These are phyloP conservation scores for Colletes latitarsis DNA, from an alignment of 1,140 invertebrate species.

Conservation along the genomic window DNA sequence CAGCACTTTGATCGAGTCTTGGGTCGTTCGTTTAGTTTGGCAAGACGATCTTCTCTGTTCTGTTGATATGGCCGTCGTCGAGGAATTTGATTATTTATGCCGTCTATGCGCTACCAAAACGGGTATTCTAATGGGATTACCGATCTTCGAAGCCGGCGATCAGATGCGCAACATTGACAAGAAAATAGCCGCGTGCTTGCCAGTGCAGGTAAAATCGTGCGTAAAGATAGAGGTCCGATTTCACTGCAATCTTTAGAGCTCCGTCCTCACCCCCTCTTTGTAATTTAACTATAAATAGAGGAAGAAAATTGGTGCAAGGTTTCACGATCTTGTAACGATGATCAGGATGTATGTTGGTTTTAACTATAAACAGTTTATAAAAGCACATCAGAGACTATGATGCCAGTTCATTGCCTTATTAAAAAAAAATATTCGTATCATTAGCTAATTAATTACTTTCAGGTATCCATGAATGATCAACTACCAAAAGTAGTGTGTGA, in stretches of 20 bases:
- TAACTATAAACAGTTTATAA: neutral
- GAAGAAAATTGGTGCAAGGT: constrained; percentile 49
- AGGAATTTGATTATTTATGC: constrained; percentile 82
- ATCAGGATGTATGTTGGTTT: neutral
- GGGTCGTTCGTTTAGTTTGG: constrained; percentile 8
- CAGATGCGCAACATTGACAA: constrained; percentile 82
- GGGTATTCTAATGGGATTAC: constrained; percentile 81
- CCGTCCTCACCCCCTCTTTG: constrained; percentile 35
- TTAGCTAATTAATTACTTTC: constrained; percentile 53
- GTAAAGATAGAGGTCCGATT: constrained; percentile 20
- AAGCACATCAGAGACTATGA: neutral
- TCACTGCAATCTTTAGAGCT: constrained; percentile 6
- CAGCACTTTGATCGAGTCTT: constrained; percentile 20
- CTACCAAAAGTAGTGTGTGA: constrained; percentile 84
- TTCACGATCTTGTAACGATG: constrained; percentile 28
- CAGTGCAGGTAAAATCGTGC: constrained; percentile 80
- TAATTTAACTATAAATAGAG: constrained; percentile 55
- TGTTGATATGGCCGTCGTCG: constrained; percentile 84
- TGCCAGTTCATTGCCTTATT: neutral
- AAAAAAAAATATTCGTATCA: constrained; percentile 19
- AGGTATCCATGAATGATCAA: constrained; percentile 83
- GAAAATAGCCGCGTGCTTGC: constrained; percentile 84
- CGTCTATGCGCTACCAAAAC: constrained; percentile 83
- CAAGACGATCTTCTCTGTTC: constrained; percentile 24
- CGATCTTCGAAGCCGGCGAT: constrained; percentile 83